Evolutionary conservation across 2,113 vertebrate genomes (phyloP).

Genomic region (Rattus rattus): DNA sequence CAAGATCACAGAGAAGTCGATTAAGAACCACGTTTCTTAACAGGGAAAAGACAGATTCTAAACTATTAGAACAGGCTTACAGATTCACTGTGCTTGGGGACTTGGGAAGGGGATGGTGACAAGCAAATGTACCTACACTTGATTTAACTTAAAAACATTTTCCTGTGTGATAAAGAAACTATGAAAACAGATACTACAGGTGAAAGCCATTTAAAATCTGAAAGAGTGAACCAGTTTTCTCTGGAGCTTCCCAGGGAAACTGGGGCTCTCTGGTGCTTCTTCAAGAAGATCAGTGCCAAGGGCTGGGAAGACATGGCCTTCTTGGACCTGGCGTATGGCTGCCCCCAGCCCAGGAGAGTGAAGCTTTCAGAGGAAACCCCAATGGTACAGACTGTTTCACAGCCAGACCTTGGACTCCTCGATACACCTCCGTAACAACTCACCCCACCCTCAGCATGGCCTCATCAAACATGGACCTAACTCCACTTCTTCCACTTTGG

Average conservation of each 20-base stretch:
- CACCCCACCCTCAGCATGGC: background rate
- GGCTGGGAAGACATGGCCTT: background rate
- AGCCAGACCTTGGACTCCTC: background rate
- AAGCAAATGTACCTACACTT: background rate
- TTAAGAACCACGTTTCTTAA: conserved; percentile 80
- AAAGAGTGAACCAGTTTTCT: background rate
- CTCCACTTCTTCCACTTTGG: background rate
- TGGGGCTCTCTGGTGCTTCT: background rate
- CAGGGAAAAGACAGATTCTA: conserved; percentile 73
- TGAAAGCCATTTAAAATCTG: background rate
- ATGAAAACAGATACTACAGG: background rate
- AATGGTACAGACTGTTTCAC: rapidly evolving
- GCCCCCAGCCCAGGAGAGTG: background rate
- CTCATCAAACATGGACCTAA: too few species aligned
- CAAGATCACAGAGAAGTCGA: conserved; percentile 78
- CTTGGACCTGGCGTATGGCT: background rate
- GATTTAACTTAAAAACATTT: background rate
- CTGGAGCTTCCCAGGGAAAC: background rate
- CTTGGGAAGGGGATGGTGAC: background rate
- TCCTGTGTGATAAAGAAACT: background rate
- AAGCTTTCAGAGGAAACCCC: background rate
- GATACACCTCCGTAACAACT: too few species aligned
- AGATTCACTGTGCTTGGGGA: background rate
- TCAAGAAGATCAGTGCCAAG: background rate
- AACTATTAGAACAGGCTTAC: conserved; percentile 60